phyloP scores from a whole-genome alignment of 2,888 invertebrate genomes.

The Glaucopsyche alexis region DNA sequence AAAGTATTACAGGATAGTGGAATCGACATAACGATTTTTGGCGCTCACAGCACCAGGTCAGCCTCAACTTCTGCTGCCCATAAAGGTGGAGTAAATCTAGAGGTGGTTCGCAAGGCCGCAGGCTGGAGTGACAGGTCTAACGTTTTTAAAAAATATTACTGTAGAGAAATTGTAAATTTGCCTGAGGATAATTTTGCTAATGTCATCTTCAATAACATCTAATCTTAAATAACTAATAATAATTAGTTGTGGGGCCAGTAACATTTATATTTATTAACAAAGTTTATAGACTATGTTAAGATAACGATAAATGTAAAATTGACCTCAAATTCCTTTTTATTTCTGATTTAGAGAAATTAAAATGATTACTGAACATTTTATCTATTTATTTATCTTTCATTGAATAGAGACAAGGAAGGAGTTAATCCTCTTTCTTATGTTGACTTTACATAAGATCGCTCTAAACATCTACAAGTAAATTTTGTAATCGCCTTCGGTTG shows the following conservation, averaged over 20 bases:
- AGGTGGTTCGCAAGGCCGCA: slow-evolving; percentile 3
- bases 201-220: not conserved
- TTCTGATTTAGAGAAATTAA: too few species aligned
- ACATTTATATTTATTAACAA: too few species aligned
- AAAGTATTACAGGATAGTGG: not conserved
- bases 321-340: too few species aligned
- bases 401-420: not conserved
- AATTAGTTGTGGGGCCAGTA: too few species aligned
- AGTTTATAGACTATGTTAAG: too few species aligned
- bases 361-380: too few species aligned
- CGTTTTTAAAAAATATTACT: not conserved
- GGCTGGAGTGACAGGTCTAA: not conserved
- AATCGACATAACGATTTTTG: not conserved
- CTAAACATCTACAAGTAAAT: slow-evolving; percentile 36
- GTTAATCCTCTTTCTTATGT: not conserved
- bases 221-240: too few species aligned
- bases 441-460: not conserved
- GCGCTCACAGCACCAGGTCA: not conserved
- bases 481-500: too few species aligned
- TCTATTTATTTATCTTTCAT: not conserved
- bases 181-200: not conserved
- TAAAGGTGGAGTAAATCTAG: not conserved
- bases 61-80: slow-evolving; percentile 4
- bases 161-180: not conserved
- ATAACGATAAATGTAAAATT: too few species aligned